Conservation (phyloP, 2,888 invertebrate genomes). For the Isoperla grammatica region DNA sequence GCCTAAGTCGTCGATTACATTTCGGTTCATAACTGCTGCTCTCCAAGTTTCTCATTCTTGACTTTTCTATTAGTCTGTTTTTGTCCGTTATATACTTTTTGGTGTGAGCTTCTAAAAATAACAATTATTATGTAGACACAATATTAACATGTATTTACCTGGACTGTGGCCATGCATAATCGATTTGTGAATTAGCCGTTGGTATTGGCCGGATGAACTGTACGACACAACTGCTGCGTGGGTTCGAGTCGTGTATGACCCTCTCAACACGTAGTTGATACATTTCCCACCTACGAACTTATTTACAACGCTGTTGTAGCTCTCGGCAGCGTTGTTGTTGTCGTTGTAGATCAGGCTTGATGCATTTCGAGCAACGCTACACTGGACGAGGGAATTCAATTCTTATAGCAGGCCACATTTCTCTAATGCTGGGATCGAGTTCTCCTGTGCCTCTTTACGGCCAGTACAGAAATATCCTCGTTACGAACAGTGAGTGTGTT, state of each 20-base stretch:
- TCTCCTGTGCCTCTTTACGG: background rate
- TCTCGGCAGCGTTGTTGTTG: background rate
- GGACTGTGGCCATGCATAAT: background rate
- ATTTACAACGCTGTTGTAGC: constrained; percentile 10
- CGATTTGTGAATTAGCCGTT: background rate
- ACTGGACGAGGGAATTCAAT: background rate
- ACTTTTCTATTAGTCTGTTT: too few relatives aligned
- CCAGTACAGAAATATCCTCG: background rate
- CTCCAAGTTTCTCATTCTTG: too few relatives aligned
- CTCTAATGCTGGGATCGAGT: background rate
- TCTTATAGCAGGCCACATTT: background rate
- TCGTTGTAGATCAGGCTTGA: background rate
- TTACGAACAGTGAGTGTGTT: background rate
- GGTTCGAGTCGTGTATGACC: background rate
- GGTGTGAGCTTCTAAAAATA: background rate
- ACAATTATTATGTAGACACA: background rate
- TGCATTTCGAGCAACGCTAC: background rate
- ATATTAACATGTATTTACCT: constrained; percentile 4
- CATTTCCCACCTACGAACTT: constrained; percentile 8
- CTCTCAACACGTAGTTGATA: background rate
- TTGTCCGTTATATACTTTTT: background rate
- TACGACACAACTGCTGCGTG: background rate
- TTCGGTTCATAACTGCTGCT: too few relatives aligned
- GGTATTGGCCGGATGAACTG: background rate
- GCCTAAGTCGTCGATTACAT: too few relatives aligned